Percentiles rank a stretch among this genome's conserved stretches.
Conservation (phyloP, 2,888 invertebrate genomes). For the Eremobia ochroleuca region DNA sequence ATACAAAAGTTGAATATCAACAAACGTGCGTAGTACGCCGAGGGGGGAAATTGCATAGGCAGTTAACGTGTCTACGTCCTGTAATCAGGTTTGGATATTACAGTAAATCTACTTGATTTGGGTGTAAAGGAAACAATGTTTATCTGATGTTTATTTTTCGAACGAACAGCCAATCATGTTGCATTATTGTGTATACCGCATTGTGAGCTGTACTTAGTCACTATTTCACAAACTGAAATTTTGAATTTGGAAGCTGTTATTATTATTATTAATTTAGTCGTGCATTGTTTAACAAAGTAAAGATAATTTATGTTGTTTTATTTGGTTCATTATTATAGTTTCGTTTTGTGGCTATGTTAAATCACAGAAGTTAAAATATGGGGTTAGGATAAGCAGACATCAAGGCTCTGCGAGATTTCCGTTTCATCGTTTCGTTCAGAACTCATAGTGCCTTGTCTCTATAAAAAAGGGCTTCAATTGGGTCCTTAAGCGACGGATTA, state of each 20-base stretch:
- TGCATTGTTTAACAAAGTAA: neutral
- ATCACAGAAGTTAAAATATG: neutral
- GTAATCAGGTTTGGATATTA: constrained; percentile 54
- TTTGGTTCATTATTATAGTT: neutral
- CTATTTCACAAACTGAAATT: constrained; percentile 12
- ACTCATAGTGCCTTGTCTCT: constrained; percentile 12
- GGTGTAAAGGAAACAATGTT: constrained; percentile 48
- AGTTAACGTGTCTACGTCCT: constrained; percentile 60
- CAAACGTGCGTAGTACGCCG: constrained; percentile 55
- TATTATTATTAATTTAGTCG: constrained; percentile 6
- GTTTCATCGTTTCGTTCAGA: constrained; percentile 17
- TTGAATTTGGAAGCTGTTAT: constrained; percentile 6
- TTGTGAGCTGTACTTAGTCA: constrained; percentile 19
- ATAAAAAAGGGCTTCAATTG: constrained; percentile 50
- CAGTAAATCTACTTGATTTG: constrained; percentile 60
- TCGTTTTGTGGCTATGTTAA: neutral
- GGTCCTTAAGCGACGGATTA: constrained; percentile 56
- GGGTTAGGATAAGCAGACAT: constrained; percentile 9
- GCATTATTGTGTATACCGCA: constrained; percentile 13
- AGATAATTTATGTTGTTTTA: neutral
- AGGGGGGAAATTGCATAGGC: constrained; percentile 52
- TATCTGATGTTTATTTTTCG: constrained; percentile 50
- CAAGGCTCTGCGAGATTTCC: constrained; percentile 15
- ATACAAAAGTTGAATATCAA: constrained; percentile 69
- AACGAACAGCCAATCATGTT: constrained; percentile 22